These are phyloP conservation scores for Patella caerulea DNA, from an alignment of 2,888 invertebrate genomes.

Conservation along the genomic window DNA sequence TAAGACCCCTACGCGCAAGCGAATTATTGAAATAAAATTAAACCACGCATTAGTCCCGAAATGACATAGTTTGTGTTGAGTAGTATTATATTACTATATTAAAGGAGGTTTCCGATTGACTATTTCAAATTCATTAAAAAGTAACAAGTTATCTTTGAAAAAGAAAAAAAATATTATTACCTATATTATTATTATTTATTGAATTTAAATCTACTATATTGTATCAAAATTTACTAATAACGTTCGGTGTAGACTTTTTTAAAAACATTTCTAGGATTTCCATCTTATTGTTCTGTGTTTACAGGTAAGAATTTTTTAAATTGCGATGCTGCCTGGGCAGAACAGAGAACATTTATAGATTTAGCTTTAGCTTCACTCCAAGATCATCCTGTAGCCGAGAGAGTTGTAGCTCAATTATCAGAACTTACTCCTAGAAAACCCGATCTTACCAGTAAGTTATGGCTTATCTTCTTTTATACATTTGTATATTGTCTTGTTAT, in stretches of 20 bases:
- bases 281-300: neutral
- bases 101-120: too few relatives aligned
- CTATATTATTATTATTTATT: too few relatives aligned
- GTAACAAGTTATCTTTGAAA: too few relatives aligned
- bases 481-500: too few relatives aligned
- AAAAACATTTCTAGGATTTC: neutral
- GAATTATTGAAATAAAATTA: too few relatives aligned
- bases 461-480: neutral
- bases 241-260: neutral
- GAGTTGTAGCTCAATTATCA: conserved; percentile 42
- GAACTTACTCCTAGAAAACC: conserved; percentile 40
- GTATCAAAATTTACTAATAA: neutral
- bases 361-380: conserved; percentile 50
- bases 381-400: conserved; percentile 48
- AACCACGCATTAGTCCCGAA: too few relatives aligned
- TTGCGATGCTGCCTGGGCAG: conserved; percentile 56
- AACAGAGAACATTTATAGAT: conserved; percentile 58
- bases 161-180: too few relatives aligned
- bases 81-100: too few relatives aligned
- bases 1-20: too few relatives aligned
- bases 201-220: neutral
- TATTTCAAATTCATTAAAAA: too few relatives aligned
- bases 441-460: conserved; percentile 41
- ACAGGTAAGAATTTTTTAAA: conserved; percentile 44
- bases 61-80: too few relatives aligned